phyloP scores from a whole-genome alignment of 2,888 invertebrate species.

The Lordiphosa fenestrarum region DNA sequence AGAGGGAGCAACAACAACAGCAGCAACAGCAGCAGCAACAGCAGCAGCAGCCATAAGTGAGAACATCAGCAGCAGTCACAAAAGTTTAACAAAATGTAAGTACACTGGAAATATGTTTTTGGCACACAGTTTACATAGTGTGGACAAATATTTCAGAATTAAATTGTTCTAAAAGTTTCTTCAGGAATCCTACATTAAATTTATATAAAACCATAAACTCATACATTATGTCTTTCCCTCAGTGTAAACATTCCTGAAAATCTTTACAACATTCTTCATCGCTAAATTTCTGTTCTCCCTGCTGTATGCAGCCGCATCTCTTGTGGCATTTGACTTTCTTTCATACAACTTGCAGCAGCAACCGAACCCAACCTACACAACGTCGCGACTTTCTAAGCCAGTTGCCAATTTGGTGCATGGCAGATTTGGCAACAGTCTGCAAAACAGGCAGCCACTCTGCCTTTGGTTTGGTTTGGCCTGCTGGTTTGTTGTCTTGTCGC shows the following conservation, averaged over 20 bases:
- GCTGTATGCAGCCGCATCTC: slow-evolving; percentile 3
- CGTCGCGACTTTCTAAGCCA: slow-evolving; percentile 63
- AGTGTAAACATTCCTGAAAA: not conserved
- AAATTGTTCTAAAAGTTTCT: too few relatives aligned
- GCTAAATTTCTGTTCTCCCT: not conserved
- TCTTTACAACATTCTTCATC: not conserved
- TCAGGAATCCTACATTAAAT: too few relatives aligned
- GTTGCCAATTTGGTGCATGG: slow-evolving; percentile 71
- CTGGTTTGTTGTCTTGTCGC: slow-evolving; percentile 24
- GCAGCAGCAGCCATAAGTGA: slow-evolving; percentile 23
- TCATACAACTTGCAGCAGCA: slow-evolving; percentile 33
- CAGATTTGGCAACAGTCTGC: slow-evolving; percentile 52
- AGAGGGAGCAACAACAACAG: slow-evolving; percentile 2
- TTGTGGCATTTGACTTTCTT: slow-evolving; percentile 64
- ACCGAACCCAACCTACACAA: slow-evolving; percentile 1
- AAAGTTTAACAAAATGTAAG: slow-evolving; percentile 55
- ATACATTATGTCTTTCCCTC: too few relatives aligned
- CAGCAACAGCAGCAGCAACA: slow-evolving; percentile 16
- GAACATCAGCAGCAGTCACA: slow-evolving; percentile 23
- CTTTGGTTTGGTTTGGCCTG: slow-evolving; percentile 9
- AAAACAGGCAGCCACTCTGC: slow-evolving; percentile 27
- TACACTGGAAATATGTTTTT: slow-evolving; percentile 19
- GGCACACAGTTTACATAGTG: too few relatives aligned
- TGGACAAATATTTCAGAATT: too few relatives aligned
- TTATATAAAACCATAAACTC: too few relatives aligned